Conservation (phyloP, 1,140 invertebrate genomes). For the Drosophila malerkotliana region DNA sequence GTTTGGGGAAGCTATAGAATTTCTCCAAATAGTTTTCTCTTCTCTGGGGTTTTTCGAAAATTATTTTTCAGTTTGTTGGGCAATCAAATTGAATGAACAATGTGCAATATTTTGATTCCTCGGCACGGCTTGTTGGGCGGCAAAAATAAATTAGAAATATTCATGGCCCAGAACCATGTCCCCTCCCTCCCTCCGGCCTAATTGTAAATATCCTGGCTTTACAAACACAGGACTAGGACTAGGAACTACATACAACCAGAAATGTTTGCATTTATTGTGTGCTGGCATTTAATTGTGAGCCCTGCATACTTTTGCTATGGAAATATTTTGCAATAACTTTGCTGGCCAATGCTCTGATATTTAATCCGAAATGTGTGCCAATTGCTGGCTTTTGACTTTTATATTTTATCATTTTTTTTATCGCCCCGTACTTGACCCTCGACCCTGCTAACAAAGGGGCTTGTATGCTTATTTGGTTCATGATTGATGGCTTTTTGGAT, state of each 20-base stretch:
- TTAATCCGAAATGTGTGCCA: constrained; percentile 69
- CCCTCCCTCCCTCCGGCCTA: constrained; percentile 12
- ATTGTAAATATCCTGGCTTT: constrained; percentile 50
- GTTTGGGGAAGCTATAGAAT: constrained; percentile 4
- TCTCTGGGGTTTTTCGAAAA: constrained; percentile 29
- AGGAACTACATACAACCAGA: constrained; percentile 10
- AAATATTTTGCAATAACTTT: constrained; percentile 73
- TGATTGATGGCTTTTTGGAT: not conserved
- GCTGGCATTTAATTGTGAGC: constrained; percentile 26
- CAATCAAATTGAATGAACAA: constrained; percentile 59
- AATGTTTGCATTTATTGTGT: constrained; percentile 13
- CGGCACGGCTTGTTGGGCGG: constrained; percentile 2
- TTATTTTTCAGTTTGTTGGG: constrained; percentile 36
- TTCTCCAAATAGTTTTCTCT: constrained; percentile 6
- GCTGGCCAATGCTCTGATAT: constrained; percentile 30
- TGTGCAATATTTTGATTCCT: constrained; percentile 43
- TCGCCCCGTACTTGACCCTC: not conserved
- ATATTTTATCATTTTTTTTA: constrained; percentile 15
- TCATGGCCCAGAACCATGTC: constrained; percentile 7
- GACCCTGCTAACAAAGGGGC: constrained; percentile 55
- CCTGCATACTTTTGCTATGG: constrained; percentile 7
- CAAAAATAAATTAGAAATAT: constrained; percentile 70
- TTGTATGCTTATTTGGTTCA: not conserved
- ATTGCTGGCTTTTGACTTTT: constrained; percentile 65
- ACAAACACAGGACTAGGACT: constrained; percentile 18